A percentile compares a stretch with the other conserved stretches of the same genome.
phyloP scores from a whole-genome alignment of 1,140 invertebrate species.

The Plectus sambesii region DNA sequence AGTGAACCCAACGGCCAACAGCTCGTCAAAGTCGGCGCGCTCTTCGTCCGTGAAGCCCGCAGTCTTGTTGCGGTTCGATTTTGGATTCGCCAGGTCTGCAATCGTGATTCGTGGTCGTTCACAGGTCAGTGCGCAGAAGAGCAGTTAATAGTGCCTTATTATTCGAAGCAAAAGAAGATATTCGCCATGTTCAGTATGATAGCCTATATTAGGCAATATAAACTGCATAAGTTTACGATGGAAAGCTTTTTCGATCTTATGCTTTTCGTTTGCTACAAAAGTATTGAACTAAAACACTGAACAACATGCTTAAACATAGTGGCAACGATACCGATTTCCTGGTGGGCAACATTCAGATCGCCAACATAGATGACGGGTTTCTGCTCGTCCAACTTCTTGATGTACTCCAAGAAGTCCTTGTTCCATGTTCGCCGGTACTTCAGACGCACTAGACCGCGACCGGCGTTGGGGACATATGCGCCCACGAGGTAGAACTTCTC shows the following conservation, averaged over 20 bases:
- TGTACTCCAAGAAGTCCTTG: slow-evolving; percentile 61
- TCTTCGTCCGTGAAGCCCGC: slow-evolving; percentile 92
- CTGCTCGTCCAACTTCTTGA: slow-evolving; percentile 67
- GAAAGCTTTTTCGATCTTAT: too few relatives aligned
- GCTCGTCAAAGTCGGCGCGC: slow-evolving; percentile 69
- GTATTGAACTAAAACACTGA: slow-evolving; percentile 2
- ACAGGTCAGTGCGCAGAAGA: too few relatives aligned
- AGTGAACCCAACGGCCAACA: slow-evolving; percentile 65
- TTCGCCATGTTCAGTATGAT: too few relatives aligned
- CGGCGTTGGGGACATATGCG: slow-evolving; percentile 64
- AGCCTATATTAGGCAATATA: too few relatives aligned
- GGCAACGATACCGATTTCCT: slow-evolving; percentile 90
- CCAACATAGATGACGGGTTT: slow-evolving; percentile 91
- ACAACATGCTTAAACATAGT: slow-evolving; percentile 35
- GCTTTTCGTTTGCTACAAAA: not conserved
- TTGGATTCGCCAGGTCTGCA: slow-evolving; percentile 82
- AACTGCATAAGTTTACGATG: too few relatives aligned
- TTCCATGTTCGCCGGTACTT: slow-evolving; percentile 84
- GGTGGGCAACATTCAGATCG: slow-evolving; percentile 92
- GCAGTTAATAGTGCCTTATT: slow-evolving; percentile 7
- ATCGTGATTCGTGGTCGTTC: too few relatives aligned
- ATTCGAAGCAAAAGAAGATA: too few relatives aligned
- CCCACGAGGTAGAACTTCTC: slow-evolving; percentile 74
- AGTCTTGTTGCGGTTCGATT: slow-evolving; percentile 70
- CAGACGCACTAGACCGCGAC: slow-evolving; percentile 68